Evolutionary conservation across 64 coral and sea anemone species (phyloP), one percentile per base, ranked within the genome.

Genomic region (Stylophora pistillata): DNA sequence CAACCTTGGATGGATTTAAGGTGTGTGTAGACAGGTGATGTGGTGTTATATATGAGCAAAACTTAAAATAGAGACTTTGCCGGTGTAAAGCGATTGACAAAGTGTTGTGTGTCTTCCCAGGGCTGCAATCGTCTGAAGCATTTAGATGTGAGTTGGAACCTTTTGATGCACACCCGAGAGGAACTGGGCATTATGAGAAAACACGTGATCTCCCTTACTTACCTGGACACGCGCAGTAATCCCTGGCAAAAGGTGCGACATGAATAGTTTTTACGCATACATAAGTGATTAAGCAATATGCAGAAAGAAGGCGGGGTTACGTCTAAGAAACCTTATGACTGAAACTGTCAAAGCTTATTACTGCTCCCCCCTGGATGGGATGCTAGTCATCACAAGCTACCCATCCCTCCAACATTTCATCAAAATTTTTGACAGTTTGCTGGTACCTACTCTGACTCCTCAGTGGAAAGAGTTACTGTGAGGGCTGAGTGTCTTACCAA

Each of bases 181-280:
- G 93, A 99, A 85, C 88, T 99, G 27, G 97, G 93, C 55, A 90
- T 89, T 18, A 86, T 95, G 88, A 92, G 97, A 34, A 99, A 99
- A 79, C 93, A 99, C 77, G 61, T 95, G 78, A 93, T 92, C 68
- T 83, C 90, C 0, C 74, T 99, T 57, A 93, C 83, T 4, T 86
- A 32, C 18, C 27, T 95, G 34, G 90, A 99, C 78, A 93, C 97
- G 0, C 78, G 97, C 18, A 77, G 93, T 41, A 99, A 99, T 53
- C 97, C 97, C 16, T 99, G 97, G 97, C 89, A 88, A 54, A 84
- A 91, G 86, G 94, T 95, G 80, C 4, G 17, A 2, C 37, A 37
- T 37, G 3, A 16, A 54, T 77, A 14, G 21, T 20, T 23, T 13
- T 21, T 18, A 7, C 58, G 37, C 37, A 47, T 47, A 47, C 37